These are phyloP conservation scores for Nanorana parkeri DNA, from an alignment of 2,113 vertebrate species.

Conservation along the genomic window DNA sequence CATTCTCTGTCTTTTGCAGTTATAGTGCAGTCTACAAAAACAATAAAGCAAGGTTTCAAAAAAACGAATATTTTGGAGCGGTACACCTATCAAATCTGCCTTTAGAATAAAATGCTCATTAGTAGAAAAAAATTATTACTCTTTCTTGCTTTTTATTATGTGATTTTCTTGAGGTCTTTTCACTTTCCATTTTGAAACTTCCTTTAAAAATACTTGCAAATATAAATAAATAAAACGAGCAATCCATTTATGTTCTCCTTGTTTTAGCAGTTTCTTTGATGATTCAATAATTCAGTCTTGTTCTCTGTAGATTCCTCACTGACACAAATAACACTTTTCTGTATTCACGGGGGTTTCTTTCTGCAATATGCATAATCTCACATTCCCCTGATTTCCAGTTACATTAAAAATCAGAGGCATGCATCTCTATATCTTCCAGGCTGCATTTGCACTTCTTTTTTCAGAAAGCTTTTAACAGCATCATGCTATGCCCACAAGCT, in stretches of 20 bases:
- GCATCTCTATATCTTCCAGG: constrained; percentile 41
- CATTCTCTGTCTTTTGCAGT: too few species aligned
- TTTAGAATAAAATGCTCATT: background rate
- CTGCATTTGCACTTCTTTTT: constrained; percentile 43
- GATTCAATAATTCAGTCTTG: constrained; percentile 55
- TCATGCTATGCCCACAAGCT: constrained; percentile 20
- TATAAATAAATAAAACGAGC: constrained; percentile 51
- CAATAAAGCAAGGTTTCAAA: too few species aligned
- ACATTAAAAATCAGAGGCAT: constrained; percentile 52
- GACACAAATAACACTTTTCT: constrained; percentile 57
- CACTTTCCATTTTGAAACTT: constrained; percentile 20
- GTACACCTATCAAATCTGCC: background rate
- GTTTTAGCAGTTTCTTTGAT: constrained; percentile 55
- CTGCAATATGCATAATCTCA: constrained; percentile 57
- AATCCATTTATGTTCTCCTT: constrained; percentile 44
- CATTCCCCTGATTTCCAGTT: constrained; percentile 56
- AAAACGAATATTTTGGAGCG: background rate
- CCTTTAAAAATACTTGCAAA: constrained; percentile 25
- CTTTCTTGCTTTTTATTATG: background rate
- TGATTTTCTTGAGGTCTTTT: constrained; percentile 26
- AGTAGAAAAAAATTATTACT: background rate
- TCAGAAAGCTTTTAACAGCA: constrained; percentile 39
- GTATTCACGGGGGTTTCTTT: constrained; percentile 56
- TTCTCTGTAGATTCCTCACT: constrained; percentile 46
- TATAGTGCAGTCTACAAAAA: too few species aligned